Evolutionary conservation across 2,113 vertebrate genomes (phyloP).

Genomic region (Otolemur garnettii): DNA sequence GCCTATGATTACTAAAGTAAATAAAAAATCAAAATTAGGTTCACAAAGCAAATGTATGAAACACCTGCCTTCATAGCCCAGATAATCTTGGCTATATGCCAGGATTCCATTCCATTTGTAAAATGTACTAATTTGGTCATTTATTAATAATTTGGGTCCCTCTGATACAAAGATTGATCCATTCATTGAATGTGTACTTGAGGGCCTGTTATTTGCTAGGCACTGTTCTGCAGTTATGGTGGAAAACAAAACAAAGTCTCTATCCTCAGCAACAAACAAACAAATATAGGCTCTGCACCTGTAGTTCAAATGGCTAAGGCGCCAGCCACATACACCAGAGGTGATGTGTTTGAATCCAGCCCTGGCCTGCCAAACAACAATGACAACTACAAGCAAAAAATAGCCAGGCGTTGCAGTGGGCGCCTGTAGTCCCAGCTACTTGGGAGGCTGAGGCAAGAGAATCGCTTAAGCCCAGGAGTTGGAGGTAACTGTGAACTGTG

Average conservation of each 20-base stretch:
- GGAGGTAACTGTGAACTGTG: no score
- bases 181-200: neutral
- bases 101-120: slow-evolving; percentile 7
- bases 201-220: neutral
- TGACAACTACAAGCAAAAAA: no score
- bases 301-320: no score
- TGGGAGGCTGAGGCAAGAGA: no score
- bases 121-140: neutral
- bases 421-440: no score
- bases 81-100: neutral
- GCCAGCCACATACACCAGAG: no score
- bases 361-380: no score
- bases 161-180: neutral
- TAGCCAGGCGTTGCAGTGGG: no score
- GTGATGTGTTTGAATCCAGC: no score
- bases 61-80: neutral
- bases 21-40: slow-evolving; percentile 39
- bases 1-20: neutral
- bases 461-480: no score
- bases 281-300: neutral
- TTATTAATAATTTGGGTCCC: neutral
- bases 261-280: neutral
- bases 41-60: neutral
- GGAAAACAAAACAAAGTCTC: neutral
- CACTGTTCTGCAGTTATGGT: neutral